Evolutionary conservation across 2,888 invertebrate species (phyloP), one percentile per base, ranked within the genome.

Genomic region (Drosophila prostipennis): DNA sequence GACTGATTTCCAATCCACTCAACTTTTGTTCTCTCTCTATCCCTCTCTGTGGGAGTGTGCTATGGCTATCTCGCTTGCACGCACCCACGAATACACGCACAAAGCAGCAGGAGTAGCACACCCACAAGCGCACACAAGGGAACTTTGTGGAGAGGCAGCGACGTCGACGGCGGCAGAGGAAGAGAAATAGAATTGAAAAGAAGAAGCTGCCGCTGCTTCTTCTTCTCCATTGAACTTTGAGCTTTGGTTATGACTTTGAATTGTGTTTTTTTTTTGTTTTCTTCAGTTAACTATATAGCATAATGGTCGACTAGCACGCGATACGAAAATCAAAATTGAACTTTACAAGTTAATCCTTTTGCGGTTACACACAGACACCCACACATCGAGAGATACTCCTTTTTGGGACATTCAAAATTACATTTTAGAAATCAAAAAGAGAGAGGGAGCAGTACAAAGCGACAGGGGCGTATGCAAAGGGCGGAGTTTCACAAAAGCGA

Each of bases 311-410:
- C 68, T 73, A 77, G 70, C 84, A 85, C 84, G 84, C 84, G 74
- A 85, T 76, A 77, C 63, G 68, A 76, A 80, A 87, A 84, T 88
- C 89, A 88, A 88, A 88, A 87, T 86, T 83, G 76, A 80, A 87
- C 88, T 82, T 85, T 87, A 85, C 75, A 81, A 81, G 72, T 82
- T 85, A 82, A 82, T 87, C 82, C 86, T 77, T 79, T 74, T 81
- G 71, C 56, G 69, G 57, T 53, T 45, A 45, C 29, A 43, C 42
- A 45, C 16, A 37, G 16, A 39, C 34, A 42, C 26, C 29, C 23
- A 5, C 45, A 10, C 40, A 37, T 11, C 32, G 1, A 40, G 23
- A 36, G 36, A 49, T 46, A 54, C 40, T 46, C 32, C 46, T 61
- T 60, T 46, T 45, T 7, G 67, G 45, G 32, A 52, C 67, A 54